A percentile compares a stretch with the other conserved stretches of the same genome.
phyloP scores from a whole-genome alignment of 2,113 vertebrate species.

The Tympanuchus pallidicinctus region DNA sequence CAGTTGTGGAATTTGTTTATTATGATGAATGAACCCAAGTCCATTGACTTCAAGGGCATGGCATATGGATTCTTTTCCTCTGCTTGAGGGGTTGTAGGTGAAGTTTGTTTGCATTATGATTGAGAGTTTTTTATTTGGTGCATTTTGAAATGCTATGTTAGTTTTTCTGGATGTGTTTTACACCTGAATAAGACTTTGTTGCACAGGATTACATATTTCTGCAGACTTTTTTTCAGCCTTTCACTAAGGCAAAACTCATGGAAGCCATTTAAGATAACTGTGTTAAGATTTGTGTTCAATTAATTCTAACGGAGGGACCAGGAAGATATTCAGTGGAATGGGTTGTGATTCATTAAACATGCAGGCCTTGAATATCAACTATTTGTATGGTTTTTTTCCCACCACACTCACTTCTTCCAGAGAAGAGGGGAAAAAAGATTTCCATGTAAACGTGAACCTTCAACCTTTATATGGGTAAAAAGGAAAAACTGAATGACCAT shows the following conservation, averaged over 20 bases:
- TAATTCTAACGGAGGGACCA: neutral
- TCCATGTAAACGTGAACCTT: neutral
- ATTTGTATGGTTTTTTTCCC: neutral
- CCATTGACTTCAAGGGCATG: neutral
- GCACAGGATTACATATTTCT: neutral
- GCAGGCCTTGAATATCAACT: neutral
- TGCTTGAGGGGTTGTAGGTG: neutral
- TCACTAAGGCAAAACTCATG: neutral
- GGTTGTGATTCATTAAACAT: neutral
- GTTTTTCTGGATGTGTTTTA: neutral
- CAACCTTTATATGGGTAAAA: neutral
- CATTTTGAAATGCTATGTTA: neutral
- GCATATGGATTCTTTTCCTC: neutral
- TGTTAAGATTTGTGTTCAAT: neutral
- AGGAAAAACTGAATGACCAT: neutral
- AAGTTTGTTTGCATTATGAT: slow-evolving; percentile 5
- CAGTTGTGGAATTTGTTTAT: slow-evolving; percentile 14
- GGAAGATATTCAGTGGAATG: neutral
- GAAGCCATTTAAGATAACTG: neutral
- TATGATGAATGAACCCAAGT: neutral
- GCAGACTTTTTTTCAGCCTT: neutral
- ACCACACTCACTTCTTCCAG: neutral
- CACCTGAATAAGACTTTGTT: neutral
- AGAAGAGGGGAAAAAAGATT: neutral
- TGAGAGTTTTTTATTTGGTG: neutral